Evolutionary conservation across 1,140 invertebrate genomes (phyloP), one percentile per base, ranked within the genome.

Genomic region (Eupristina koningsbergeri): DNA sequence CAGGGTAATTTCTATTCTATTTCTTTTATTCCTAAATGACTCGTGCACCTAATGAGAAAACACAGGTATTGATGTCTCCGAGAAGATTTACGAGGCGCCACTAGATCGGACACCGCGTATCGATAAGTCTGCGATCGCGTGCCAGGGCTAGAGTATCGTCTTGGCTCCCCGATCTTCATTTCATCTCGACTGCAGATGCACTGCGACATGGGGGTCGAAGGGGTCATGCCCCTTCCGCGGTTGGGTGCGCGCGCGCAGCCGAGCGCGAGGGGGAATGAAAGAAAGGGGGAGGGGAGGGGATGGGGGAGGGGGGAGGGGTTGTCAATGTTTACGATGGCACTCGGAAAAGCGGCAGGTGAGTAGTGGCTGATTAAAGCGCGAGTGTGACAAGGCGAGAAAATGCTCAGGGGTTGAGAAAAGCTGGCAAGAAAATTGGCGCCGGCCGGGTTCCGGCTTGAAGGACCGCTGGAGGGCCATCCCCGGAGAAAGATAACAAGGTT

Each of bases 101-200:
- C 47, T 7, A 8, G 47, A 50, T 50, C 47, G 8, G 15, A 2
- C 17, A 17, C 47, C 7, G 7, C 47, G 17, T 26, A 3, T 15
- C 29, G 36, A 45, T 73, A 45, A 26, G 22, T 75, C 7, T n/a
- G 13, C 53, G 67, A 71, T 41, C 67, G 67, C 69, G 79, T 19
- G 64, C 31, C 69, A 73, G 69, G 67, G 69, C 45, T 64, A 69
- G 64, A 34, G 47, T 5, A 31, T 50, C 64, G 0, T 45, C 36
- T 80, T 45, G 19, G 19, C 31, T 19, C 6, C 58, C n/a, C 9
- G 76, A 15, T 8, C 76, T 34, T 17, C 74, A 7, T 17, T 31
- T 34, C 15, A 13, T 31, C 15, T 31, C 87, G 87, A 91, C 91
- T 91, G 91, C 91, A 86, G 90, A 91, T 91, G 88, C 90, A 92